phyloP scores from a whole-genome alignment of 2,888 invertebrate genomes.

The Dynastes grantii region DNA sequence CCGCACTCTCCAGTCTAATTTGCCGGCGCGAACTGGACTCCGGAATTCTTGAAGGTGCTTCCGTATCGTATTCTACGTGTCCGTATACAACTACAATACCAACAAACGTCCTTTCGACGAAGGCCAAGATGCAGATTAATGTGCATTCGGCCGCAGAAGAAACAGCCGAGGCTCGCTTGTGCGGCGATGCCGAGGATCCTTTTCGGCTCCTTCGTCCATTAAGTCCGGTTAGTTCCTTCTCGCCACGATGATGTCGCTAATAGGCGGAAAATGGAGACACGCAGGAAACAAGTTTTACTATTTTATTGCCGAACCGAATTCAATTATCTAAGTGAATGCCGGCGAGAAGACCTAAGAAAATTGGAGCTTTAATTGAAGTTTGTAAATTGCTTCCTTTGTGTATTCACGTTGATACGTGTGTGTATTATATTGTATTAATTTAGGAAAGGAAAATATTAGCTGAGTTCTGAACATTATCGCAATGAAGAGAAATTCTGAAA shows the following conservation, averaged over 20 bases:
- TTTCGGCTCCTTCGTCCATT: slow-evolving; percentile 16
- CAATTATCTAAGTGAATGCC: slow-evolving; percentile 39
- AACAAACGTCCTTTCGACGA: neutral
- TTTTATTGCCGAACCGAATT: slow-evolving; percentile 47
- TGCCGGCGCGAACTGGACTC: slow-evolving; percentile 13
- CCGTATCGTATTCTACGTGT: slow-evolving; percentile 55
- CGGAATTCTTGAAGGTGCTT: slow-evolving; percentile 67
- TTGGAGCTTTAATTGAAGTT: slow-evolving; percentile 52
- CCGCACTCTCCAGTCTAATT: slow-evolving; percentile 13
- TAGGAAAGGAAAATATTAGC: neutral
- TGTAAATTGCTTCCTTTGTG: slow-evolving; percentile 30
- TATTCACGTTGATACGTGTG: neutral
- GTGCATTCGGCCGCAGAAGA: slow-evolving; percentile 70
- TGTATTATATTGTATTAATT: slow-evolving; percentile 16
- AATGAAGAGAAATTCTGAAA: too few relatives aligned
- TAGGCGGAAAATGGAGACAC: slow-evolving; percentile 62
- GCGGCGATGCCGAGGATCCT: slow-evolving; percentile 51
- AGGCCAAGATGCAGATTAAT: slow-evolving; percentile 68
- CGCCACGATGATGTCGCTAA: slow-evolving; percentile 58
- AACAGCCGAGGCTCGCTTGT: slow-evolving; percentile 64
- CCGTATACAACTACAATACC: slow-evolving; percentile 49
- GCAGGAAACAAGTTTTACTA: slow-evolving; percentile 51
- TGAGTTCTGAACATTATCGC: too few relatives aligned
- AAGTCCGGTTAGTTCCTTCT: slow-evolving; percentile 52
- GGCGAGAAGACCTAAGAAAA: slow-evolving; percentile 17